Base-by-base conservation (phyloP, 1,140 invertebrate species). In the Caerostris darwini region DNA sequence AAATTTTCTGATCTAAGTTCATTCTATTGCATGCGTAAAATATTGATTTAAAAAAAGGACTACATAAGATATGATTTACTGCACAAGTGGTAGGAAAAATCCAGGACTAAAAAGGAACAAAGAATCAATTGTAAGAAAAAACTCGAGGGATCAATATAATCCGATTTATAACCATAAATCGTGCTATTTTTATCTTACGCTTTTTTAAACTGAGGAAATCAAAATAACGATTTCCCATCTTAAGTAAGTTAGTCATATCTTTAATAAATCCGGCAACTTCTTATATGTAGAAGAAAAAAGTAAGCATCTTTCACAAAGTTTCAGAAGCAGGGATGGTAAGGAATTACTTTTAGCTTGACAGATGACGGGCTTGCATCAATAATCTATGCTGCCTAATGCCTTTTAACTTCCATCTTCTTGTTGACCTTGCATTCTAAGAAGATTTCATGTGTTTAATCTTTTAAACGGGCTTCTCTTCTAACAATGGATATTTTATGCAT, bases 401-500 rank as follows among this genome's bases (percentile, higher is more conserved):
- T 87, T 34, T 64, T 57, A 59, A 59, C 59, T 87, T 64, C 34
- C 17, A 64, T 50, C 58, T 64, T 53, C n/a, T 7, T 87, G 57
- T 87, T 64, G 59, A 87, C 85, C 85, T 87, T 53, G 85, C 85
- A 61, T 12, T 64, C 85, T 87, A 87, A 87, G 58, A 19, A 87
- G 85, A 87, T 64, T 64, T 64, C 19, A 57, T 17, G 34, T 17
- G 10, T 34, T 64, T 87, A 87, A 87, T 87, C 85, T 64, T 87
- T 87, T 87, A 87, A 87, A 87, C 85, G 34, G 57, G 17, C 8
- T 5, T 87, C n/a, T 83, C 50, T 34, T 56, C 19, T 14, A 77
- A 77, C 71, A 77, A 77, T 50, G 71, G 19, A 87, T 61, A 59
- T 87, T 87, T 87, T 87, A 87, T 87, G 59, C 85, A 87, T 87